Conservation (phyloP, 2,888 invertebrate genomes). For the Ommatoiulus sabulosus region DNA sequence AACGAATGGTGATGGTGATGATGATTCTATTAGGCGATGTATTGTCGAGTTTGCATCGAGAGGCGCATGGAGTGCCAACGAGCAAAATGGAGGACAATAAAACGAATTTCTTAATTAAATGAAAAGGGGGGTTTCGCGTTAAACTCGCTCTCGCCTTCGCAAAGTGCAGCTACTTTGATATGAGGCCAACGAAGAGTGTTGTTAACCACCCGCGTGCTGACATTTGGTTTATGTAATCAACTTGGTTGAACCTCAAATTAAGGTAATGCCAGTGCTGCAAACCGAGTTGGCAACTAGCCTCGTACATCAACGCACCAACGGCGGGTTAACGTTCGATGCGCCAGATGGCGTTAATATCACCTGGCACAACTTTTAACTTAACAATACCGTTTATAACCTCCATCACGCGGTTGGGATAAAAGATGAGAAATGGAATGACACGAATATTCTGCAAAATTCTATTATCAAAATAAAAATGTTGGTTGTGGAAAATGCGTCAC, state of each 20-base stretch:
- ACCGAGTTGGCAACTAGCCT: too few species aligned
- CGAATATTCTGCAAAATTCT: too few species aligned
- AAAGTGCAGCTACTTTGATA: neutral
- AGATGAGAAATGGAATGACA: too few species aligned
- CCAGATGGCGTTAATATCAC: too few species aligned
- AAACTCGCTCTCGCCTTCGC: neutral
- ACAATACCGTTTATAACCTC: too few species aligned
- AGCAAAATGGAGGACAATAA: constrained; percentile 12
- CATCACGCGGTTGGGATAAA: too few species aligned
- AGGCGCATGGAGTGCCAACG: constrained; percentile 2
- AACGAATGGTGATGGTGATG: constrained; percentile 19
- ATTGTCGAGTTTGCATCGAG: constrained; percentile 19
- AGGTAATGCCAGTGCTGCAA: neutral
- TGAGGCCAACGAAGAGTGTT: neutral
- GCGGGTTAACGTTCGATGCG: too few species aligned
- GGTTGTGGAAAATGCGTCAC: too few species aligned
- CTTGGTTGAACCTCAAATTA: neutral
- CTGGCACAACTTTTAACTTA: too few species aligned
- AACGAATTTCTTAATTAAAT: constrained; percentile 12
- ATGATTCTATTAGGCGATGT: neutral
- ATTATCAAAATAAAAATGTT: too few species aligned
- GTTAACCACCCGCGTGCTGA: constrained; percentile 3
- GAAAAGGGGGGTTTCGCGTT: neutral
- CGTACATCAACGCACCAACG: too few species aligned
- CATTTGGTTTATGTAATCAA: neutral